Conservation (phyloP, 2,797 vertebrate species). For the Lagodon rhomboides region DNA sequence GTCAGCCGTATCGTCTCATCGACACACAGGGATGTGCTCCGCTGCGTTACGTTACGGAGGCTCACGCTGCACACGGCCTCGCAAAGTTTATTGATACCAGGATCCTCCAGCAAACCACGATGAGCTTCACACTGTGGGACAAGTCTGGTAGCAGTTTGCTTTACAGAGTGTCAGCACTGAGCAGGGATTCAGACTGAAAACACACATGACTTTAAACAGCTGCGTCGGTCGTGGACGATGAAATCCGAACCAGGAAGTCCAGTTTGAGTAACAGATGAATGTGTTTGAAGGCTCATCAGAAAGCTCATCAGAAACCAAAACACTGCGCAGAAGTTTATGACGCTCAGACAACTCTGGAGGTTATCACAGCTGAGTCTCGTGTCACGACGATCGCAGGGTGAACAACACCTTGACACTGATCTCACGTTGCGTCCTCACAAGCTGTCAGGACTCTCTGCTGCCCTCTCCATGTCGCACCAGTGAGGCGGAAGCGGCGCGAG, state of each 20-base stretch:
- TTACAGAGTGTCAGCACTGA: neutral
- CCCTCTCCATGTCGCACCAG: no score
- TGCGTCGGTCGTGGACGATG: neutral
- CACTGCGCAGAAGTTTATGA: neutral
- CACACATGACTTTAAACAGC: neutral
- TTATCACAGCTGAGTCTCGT: no score
- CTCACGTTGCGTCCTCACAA: no score
- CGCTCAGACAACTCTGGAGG: no score
- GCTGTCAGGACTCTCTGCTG: no score
- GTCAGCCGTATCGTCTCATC: constrained; percentile 36
- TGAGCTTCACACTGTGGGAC: neutral
- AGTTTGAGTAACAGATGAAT: neutral
- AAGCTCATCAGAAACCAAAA: neutral
- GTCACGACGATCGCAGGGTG: no score
- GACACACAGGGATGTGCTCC: neutral
- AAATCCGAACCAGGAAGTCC: neutral
- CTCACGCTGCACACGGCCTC: neutral
- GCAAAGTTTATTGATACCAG: neutral
- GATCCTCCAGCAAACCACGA: neutral
- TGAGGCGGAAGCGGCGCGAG: no score
- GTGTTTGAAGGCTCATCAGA: neutral
- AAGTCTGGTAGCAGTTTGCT: neutral
- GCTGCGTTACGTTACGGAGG: neutral
- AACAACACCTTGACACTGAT: no score
- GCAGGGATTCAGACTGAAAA: neutral